Evolutionary conservation across 1,140 invertebrate genomes (phyloP).

Genomic region (Drosophila nasuta): DNA sequence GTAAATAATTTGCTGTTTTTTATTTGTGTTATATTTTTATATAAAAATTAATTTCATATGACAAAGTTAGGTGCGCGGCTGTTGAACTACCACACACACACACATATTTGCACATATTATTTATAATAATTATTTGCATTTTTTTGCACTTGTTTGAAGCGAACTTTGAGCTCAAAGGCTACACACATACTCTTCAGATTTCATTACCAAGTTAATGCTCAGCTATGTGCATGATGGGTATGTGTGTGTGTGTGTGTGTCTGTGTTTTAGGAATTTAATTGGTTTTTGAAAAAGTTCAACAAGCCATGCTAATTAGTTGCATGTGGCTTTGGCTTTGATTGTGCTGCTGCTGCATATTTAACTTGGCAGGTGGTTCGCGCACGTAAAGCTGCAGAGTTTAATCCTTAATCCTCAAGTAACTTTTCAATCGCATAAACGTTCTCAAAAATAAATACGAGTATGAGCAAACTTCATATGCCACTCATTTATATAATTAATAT

Average conservation of each 20-base stretch:
- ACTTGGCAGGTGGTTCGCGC: slow-evolving; percentile 13
- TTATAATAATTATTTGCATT: slow-evolving; percentile 45
- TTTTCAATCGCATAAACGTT: slow-evolving; percentile 36
- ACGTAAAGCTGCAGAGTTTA: neutral
- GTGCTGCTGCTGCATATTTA: slow-evolving; percentile 28
- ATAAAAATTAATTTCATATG: slow-evolving; percentile 38
- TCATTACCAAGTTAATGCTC: slow-evolving; percentile 69
- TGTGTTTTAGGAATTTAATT: slow-evolving; percentile 62
- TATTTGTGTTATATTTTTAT: slow-evolving; percentile 36
- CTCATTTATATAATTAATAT: slow-evolving; percentile 5
- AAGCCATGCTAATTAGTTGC: slow-evolving; percentile 79
- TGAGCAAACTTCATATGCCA: slow-evolving; percentile 8
- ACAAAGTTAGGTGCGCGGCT: slow-evolving; percentile 50
- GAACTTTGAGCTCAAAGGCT: slow-evolving; percentile 74
- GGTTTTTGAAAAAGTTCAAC: slow-evolving; percentile 82
- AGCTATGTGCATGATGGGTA: slow-evolving; percentile 15
- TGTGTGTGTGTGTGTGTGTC: slow-evolving; percentile 33
- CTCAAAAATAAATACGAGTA: slow-evolving; percentile 16
- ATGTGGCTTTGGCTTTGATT: slow-evolving; percentile 67
- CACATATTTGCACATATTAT: slow-evolving; percentile 18
- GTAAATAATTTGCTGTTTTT: slow-evolving; percentile 72
- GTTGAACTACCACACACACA: slow-evolving; percentile 25
- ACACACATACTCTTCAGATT: slow-evolving; percentile 35
- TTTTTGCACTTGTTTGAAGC: slow-evolving; percentile 28
- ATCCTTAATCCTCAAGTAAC: slow-evolving; percentile 27